Evolutionary conservation across 2,113 vertebrate species (phyloP), one percentile per base, ranked within the genome.

Genomic region (Xenopus borealis): DNA sequence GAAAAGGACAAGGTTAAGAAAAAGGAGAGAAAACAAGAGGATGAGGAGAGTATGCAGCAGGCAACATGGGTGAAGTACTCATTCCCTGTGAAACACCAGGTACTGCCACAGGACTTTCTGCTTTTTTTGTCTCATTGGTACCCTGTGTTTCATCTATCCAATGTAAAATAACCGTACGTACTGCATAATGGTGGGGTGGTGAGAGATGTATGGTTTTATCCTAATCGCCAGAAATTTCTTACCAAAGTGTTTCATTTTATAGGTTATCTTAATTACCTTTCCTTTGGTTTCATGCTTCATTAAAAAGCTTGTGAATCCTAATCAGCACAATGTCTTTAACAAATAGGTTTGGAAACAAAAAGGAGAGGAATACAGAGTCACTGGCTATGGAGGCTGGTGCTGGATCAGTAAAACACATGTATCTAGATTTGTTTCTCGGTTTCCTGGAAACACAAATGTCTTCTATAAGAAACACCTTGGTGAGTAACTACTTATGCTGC

Each of bases 341-440:
- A 40, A 40, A 40, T 71, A 99, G 97, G 97, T 99, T 81, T 99
- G 97, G 97, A 99, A 99, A 82, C 97, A 99, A 84, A 99, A 99
- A 85, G 97, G 97, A 75, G 97, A 99, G 77, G 97, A 99, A 81
- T 99, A 99, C 76, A 92, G 97, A 72, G 95, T 99, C 74, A 99
- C 97, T 0, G 97, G 97, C 10, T 99, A 98, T 8, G 97, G 97
- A 18, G 97, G 97, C 58, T 99, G 97, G 97, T 96, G 94, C 83
- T 99, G 97, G 96, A 92, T 98, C 84, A 98, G 96, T 85, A 98
- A 93, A 87, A 99, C 97, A 10, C 95, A 98, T 0, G 92, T 99
- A 19, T 91, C 95, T 78, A 93, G 92, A 66, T 99, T 98, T 87
- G 77, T 94, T 62, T 91, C 95, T 69, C 92, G 88, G 72, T 88